Evolutionary conservation across 2,113 vertebrate genomes (phyloP).

Genomic region (Hippocampus abdominalis): DNA sequence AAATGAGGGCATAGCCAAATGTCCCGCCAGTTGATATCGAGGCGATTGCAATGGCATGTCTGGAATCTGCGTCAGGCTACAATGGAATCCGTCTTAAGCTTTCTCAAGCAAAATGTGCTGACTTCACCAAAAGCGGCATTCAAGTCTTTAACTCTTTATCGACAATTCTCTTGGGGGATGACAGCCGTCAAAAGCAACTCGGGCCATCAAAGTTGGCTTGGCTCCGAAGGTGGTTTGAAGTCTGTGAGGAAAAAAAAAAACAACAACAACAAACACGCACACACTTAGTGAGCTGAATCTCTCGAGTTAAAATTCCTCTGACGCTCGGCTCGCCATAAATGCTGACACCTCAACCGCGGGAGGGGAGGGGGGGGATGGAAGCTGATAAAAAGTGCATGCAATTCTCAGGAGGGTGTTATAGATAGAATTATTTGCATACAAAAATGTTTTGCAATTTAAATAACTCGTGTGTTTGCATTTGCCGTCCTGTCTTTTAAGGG

Average conservation of each 20-base stretch:
- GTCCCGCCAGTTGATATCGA: too few species aligned
- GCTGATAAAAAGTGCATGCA: conserved; percentile 11
- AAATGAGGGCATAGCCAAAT: too few species aligned
- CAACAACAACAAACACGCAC: not conserved
- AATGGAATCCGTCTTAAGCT: too few species aligned
- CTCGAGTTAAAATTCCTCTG: conserved; percentile 6
- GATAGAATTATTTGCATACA: not conserved
- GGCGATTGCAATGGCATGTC: too few species aligned
- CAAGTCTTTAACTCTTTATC: not conserved
- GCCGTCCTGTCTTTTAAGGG: not conserved
- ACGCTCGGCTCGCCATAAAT: conserved; percentile 4
- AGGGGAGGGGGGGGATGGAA: not conserved
- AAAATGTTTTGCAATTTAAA: not conserved
- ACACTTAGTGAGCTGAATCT: conserved; percentile 7
- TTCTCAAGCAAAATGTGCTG: not conserved
- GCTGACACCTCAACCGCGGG: conserved; percentile 10
- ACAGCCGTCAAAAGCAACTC: not conserved
- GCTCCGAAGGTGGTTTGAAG: conserved; percentile 5
- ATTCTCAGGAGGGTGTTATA: not conserved
- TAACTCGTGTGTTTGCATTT: conserved; percentile 5
- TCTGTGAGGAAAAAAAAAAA: conserved; percentile 3
- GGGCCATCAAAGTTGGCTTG: not conserved
- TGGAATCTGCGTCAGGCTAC: too few species aligned
- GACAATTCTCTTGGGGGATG: not conserved
- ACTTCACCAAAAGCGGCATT: not conserved